These are phyloP conservation scores for Forpus xanthops DNA, from an alignment of 2,797 vertebrate species.

Conservation along the genomic window DNA sequence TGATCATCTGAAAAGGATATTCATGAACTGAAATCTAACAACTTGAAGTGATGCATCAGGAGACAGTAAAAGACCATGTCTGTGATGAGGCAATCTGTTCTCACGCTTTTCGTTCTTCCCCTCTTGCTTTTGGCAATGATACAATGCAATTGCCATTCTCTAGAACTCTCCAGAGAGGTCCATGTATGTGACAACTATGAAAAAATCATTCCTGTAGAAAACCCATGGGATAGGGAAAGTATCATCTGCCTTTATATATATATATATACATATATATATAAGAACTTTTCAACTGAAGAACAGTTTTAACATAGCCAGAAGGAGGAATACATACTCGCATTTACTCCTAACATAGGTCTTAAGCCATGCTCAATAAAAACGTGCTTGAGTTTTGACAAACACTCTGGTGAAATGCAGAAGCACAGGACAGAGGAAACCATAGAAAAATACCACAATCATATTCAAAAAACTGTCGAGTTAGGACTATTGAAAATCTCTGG, in stretches of 20 bases:
- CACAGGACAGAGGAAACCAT: background rate
- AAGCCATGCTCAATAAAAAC: background rate
- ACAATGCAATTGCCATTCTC: background rate
- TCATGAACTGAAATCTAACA: accelerated
- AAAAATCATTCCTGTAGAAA: background rate
- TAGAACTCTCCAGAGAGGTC: background rate
- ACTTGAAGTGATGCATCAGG: background rate
- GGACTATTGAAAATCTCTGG: background rate
- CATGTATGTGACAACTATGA: accelerated
- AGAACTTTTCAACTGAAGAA: background rate
- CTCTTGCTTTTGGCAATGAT: background rate
- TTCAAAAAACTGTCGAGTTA: background rate
- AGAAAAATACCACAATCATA: background rate
- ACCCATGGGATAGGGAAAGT: background rate
- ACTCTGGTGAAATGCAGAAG: background rate
- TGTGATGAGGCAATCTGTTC: background rate
- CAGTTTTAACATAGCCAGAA: background rate
- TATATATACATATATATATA: background rate
- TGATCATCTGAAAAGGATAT: background rate
- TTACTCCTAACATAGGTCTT: background rate
- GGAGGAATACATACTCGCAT: background rate
- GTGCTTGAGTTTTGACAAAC: background rate
- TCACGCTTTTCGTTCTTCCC: background rate
- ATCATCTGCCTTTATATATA: background rate
- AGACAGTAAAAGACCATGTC: background rate